Conservation (phyloP, 1,140 invertebrate species). For the Papilio xuthus region DNA sequence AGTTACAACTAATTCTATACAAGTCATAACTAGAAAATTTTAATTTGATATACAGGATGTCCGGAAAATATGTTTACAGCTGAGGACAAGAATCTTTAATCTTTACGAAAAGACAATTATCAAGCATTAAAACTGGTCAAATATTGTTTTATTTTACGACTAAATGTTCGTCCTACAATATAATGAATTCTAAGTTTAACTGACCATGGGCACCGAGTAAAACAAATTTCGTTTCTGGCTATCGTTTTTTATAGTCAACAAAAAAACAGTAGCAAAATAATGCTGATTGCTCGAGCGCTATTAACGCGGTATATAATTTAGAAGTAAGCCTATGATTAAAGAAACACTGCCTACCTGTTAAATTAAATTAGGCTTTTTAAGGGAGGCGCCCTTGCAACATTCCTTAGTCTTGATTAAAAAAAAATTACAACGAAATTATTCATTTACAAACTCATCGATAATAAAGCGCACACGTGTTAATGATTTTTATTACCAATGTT, state of each 20-base stretch:
- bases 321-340: constrained; percentile 78
- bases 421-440: constrained; percentile 65
- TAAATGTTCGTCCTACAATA: neutral
- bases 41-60: no score
- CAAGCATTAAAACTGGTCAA: neutral
- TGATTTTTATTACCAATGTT: constrained; percentile 66
- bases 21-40: no score
- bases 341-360: constrained; percentile 79
- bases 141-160: neutral
- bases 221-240: constrained; percentile 37
- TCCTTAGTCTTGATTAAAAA: constrained; percentile 61
- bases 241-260: constrained; percentile 59
- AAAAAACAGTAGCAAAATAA: constrained; percentile 78
- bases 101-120: no score
- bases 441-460: constrained; percentile 70
- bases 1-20: no score
- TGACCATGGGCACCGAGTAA: neutral
- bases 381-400: constrained; percentile 71
- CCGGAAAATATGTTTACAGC: no score
- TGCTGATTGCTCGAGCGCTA: constrained; percentile 77
- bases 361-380: constrained; percentile 81
- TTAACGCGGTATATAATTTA: constrained; percentile 78
- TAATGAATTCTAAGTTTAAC: neutral
- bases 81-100: no score
- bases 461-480: constrained; percentile 71